Base-by-base conservation (phyloP, 2,113 vertebrate species). In the Leptobrachium leishanense region DNA sequence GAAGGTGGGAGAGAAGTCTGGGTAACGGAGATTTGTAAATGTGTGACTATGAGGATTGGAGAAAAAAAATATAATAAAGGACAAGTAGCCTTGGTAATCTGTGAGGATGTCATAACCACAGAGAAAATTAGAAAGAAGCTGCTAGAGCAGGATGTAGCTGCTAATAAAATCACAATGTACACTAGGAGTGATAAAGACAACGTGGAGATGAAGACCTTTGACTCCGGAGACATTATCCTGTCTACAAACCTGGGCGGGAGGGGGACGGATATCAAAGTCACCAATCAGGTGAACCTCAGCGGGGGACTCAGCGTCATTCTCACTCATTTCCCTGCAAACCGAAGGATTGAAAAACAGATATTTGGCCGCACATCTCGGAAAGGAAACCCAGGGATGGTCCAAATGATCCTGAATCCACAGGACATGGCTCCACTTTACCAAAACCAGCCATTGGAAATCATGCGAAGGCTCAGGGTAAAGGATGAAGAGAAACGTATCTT, bases 81-180 rank as follows among this genome's bases (percentile, higher is more conserved):
- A 55, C 86, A 88, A 83, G 89, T 89, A 55, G 89, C 73, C 20
- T 31, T 31, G 20, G 20, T 31, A 31, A 31, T 31, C 20, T 31
- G 20, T 31, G 20, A 31, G 20, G 20, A 31, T 31, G 20, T 31
- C 20, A 31, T 31, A 31, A 31, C 20, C 20, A 1, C 20, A 31
- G 20, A 31, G 20, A 1, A 31, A 31, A 31, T 31, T 31, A 31
- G 20, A 31, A 31, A 31, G 20, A 31, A 31, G 39, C 65, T 92
- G 57, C 50, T 91, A 42, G 88, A 90, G 87, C 88, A 91, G 81
- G 89, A 89, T 20, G 90, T 91, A 71, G 82, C 75, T 0, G 57
- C 46, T 41, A 15, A 15, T 7, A 43, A 74, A 41, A 70, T 84
- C 44, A 76, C 75, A 41, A 73, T 84, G 72, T 84, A 83, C 31